phyloP scores from a whole-genome alignment of 2,888 invertebrate species.

The Oscheius onirici region DNA sequence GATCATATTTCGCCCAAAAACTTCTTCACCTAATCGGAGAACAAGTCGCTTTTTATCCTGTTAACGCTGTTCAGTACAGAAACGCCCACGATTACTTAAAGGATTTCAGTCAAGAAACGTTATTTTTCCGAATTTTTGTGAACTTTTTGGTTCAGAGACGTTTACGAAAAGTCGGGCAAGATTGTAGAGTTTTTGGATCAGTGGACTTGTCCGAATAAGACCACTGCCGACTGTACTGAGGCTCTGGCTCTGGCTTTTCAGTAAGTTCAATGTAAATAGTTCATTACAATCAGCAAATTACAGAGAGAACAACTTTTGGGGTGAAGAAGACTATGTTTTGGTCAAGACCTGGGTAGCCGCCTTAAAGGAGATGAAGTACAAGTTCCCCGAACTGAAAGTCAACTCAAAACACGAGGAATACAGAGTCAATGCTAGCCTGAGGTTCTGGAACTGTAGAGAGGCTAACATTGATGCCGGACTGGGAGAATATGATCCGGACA shows the following conservation, averaged over 20 bases:
- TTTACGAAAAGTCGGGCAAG: conserved; percentile 45
- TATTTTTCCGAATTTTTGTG: neutral
- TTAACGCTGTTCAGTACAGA: conserved; percentile 47
- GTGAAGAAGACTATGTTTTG: conserved; percentile 32
- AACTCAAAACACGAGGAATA: too few species aligned
- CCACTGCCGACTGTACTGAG: conserved; percentile 33
- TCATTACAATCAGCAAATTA: neutral
- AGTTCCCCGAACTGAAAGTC: too few species aligned
- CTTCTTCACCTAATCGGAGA: conserved; percentile 45
- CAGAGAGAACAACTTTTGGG: conserved; percentile 34
- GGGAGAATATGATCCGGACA: too few species aligned
- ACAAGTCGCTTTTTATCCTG: conserved; percentile 44
- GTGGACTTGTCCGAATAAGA: conserved; percentile 33
- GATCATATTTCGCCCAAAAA: conserved; percentile 47
- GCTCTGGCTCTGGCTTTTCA: conserved; percentile 36
- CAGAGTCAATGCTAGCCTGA: too few species aligned
- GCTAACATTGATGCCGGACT: too few species aligned
- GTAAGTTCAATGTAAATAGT: neutral
- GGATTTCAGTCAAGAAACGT: conserved; percentile 45
- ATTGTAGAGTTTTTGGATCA: conserved; percentile 37
- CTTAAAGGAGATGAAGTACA: conserved; percentile 28
- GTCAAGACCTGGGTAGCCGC: conserved; percentile 33
- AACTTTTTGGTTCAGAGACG: conserved; percentile 34
- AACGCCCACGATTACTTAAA: conserved; percentile 50
- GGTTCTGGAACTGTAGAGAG: too few species aligned